Base-by-base conservation (phyloP, 2,888 invertebrate genomes). In the Gortyna flavago region DNA sequence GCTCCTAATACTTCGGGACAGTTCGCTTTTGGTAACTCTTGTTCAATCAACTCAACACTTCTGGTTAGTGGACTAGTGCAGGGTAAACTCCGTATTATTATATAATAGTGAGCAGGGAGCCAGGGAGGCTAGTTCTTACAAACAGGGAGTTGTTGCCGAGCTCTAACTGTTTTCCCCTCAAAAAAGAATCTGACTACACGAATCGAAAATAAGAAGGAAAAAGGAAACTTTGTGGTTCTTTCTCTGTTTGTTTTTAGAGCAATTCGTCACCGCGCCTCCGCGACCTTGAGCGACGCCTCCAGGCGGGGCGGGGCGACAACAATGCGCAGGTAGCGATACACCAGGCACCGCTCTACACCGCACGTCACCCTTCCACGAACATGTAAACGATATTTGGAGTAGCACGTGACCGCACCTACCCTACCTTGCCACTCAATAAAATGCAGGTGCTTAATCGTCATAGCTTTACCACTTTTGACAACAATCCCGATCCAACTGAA, bases 271-370 rank as follows among this genome's bases (percentile, higher is more conserved):
- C 29, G 62, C 25, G n/a, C 35, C n/a, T 35, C 51, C 21, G 59
- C 35, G 44, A 54, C 38, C 72, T 84, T 71, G 79, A 65, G 54
- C 54, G 35, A 54, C 72, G 59, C 73, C 64, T 84, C 44, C 54
- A 25, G 51, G 38, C 11, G 25, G 21, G 41, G 54, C 1, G 48
- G 38, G 8, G 48, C 72, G 65, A 62, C 54, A 35, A 68, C 71
- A 61, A 72, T 61, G 73, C 29, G 79, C 84, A 85, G 86, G 86
- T 84, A 83, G 81, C 62, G 66, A 41, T 48, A 61, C 35, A 35
- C 51, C 67, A 29, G n/a, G n/a, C 35, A 35, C 8, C 54, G 35
- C 69, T 29, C 18, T 16, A n/a, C 61, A 35, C 38, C 11, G 21
- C 51, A 48, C 57, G n/a, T 64, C 73, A 48, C 29, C 81, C 54